A percentile compares a stretch with the other conserved stretches of the same genome.
Conservation (phyloP, 2,888 invertebrate species). For the Drosophila pegasa region DNA sequence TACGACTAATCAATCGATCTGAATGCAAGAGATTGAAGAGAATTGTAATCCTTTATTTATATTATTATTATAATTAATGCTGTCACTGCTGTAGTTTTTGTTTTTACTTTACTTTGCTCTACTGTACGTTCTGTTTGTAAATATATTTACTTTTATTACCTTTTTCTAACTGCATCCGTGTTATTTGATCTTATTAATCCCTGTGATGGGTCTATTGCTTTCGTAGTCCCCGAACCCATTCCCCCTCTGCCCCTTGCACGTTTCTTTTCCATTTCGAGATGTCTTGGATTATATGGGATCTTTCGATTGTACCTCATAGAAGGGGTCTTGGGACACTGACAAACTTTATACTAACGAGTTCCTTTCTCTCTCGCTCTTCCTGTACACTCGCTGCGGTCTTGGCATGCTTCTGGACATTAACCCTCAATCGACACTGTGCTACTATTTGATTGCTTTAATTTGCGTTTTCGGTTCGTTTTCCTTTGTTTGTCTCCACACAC, state of each 20-base stretch:
- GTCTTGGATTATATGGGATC: not conserved
- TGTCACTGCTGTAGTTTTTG: constrained; percentile 32
- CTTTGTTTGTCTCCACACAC: constrained; percentile 46
- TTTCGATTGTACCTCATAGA: constrained; percentile 75
- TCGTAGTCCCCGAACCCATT: not conserved
- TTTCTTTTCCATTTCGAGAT: not conserved
- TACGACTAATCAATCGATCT: constrained; percentile 20
- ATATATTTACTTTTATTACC: constrained; percentile 44
- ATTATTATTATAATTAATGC: constrained; percentile 28
- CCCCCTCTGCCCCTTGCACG: constrained; percentile 41
- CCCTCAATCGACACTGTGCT: constrained; percentile 29
- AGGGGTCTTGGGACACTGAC: not conserved
- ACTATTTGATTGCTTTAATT: constrained; percentile 69
- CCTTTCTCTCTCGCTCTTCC: constrained; percentile 28
- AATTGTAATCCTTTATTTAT: constrained; percentile 23
- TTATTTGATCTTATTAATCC: constrained; percentile 37
- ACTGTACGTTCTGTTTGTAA: constrained; percentile 49
- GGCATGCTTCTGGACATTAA: constrained; percentile 42
- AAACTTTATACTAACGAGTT: constrained; percentile 53
- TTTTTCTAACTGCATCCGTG: constrained; percentile 51
- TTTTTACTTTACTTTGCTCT: constrained; percentile 33
- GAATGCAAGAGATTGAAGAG: constrained; percentile 43
- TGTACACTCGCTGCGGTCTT: constrained; percentile 5
- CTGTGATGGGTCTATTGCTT: constrained; percentile 30
- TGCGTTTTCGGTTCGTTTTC: constrained; percentile 59